Conservation (phyloP, 2,888 invertebrate genomes). For the Drosophila mimetica region DNA sequence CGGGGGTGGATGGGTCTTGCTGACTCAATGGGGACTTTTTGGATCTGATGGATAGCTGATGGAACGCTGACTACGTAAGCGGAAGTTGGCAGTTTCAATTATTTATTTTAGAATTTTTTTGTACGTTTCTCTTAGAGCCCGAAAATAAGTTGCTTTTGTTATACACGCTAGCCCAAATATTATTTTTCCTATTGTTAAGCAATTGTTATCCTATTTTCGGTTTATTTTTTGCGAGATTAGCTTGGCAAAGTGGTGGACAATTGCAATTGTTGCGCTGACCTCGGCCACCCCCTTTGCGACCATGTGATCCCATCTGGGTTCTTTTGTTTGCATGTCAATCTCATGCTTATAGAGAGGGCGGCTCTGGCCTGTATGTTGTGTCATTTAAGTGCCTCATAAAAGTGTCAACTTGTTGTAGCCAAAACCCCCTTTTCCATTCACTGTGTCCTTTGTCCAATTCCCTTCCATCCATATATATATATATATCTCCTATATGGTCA, state of each 20-base stretch:
- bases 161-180: constrained; percentile 61
- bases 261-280: constrained; percentile 72
- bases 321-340: constrained; percentile 79
- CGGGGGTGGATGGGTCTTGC: constrained; percentile 16
- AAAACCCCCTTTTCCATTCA: constrained; percentile 47
- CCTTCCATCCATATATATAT: constrained; percentile 35
- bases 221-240: constrained; percentile 18
- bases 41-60: constrained; percentile 73
- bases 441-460: constrained; percentile 59
- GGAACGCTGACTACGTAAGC: constrained; percentile 55
- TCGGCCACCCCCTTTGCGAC: constrained; percentile 7
- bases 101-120: constrained; percentile 64
- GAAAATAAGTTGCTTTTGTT: constrained; percentile 73
- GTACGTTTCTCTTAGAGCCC: constrained; percentile 1
- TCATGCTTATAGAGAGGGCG: constrained; percentile 52
- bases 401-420: constrained; percentile 79
- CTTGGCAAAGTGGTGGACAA: constrained; percentile 62
- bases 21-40: constrained; percentile 64
- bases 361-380: constrained; percentile 71
- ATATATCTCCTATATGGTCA: constrained; percentile 23
- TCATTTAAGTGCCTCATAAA: constrained; percentile 82
- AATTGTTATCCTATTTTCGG: constrained; percentile 42
- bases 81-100: constrained; percentile 76
- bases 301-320: constrained; percentile 17
- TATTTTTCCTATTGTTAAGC: constrained; percentile 54